These are phyloP conservation scores for Malacoctenus gilli DNA, from an alignment of 2,797 vertebrate species.

Conservation along the genomic window DNA sequence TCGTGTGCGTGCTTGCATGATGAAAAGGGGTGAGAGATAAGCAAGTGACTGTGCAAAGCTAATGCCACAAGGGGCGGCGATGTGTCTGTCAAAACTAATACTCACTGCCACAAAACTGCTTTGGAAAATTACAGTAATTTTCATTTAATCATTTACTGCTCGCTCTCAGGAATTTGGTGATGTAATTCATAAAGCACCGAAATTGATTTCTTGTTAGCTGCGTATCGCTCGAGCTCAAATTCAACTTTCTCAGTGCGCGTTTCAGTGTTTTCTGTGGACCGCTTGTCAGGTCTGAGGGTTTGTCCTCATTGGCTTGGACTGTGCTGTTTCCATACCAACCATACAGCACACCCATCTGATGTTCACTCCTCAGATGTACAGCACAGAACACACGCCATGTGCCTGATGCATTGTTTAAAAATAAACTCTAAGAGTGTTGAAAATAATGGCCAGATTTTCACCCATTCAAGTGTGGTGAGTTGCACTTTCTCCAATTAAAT, in stretches of 20 bases:
- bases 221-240: constrained; percentile 10
- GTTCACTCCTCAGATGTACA: constrained; percentile 14
- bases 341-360: constrained; percentile 24
- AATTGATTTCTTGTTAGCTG: constrained; percentile 14
- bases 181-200: constrained; percentile 25
- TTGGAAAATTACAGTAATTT: constrained; percentile 38
- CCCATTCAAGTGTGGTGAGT: constrained; percentile 39
- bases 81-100: constrained; percentile 63
- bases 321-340: constrained; percentile 6
- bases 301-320: neutral
- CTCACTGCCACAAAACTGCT: constrained; percentile 36
- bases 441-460: constrained; percentile 44
- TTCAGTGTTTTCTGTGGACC: constrained; percentile 16
- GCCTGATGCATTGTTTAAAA: constrained; percentile 28
- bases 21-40: constrained; percentile 70
- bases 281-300: constrained; percentile 3
- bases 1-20: constrained; percentile 50
- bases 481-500: constrained; percentile 43
- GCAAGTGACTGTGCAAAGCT: constrained; percentile 63
- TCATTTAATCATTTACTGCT: constrained; percentile 37
- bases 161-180: constrained; percentile 34
- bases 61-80: constrained; percentile 53
- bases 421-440: constrained; percentile 41
- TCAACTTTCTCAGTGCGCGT: constrained; percentile 9
- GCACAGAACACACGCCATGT: too few relatives aligned